Percentiles rank a stretch among this genome's conserved stretches.
Evolutionary conservation across 2,888 invertebrate genomes (phyloP).

Genomic region (Hyalella azteca): DNA sequence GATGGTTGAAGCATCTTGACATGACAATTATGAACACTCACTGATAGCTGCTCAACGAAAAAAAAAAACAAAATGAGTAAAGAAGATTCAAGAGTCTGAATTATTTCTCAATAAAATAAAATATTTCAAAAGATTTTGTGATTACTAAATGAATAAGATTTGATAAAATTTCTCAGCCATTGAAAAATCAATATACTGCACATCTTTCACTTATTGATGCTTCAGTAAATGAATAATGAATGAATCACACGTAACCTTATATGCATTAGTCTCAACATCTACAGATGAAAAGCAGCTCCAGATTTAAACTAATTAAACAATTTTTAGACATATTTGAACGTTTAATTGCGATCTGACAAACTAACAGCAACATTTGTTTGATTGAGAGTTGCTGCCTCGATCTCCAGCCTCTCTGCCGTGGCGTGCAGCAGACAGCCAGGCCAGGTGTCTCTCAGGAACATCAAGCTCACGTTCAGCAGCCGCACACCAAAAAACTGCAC

Average conservation of each 20-base stretch:
- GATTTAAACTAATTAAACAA: not conserved
- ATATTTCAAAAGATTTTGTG: no score
- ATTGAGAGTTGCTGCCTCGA: slow-evolving; percentile 56
- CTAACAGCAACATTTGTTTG: slow-evolving; percentile 58
- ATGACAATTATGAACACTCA: slow-evolving; percentile 45
- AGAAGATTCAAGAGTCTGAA: no score
- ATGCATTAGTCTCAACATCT: no score
- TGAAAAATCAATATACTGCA: no score
- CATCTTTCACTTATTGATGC: no score
- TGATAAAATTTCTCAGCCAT: no score
- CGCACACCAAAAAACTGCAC: slow-evolving; percentile 58
- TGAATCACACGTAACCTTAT: no score
- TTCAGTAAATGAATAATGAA: no score
- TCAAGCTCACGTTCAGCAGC: slow-evolving; percentile 48
- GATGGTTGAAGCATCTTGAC: slow-evolving; percentile 52
- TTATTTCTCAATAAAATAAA: no score
- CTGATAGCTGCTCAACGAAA: slow-evolving; percentile 46
- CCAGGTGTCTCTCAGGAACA: slow-evolving; percentile 55
- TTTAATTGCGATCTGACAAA: not conserved
- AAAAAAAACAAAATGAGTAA: no score
- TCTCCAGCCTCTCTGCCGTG: slow-evolving; percentile 51
- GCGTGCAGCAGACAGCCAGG: slow-evolving; percentile 55
- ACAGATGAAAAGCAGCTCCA: no score
- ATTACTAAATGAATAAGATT: no score
- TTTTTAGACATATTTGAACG: not conserved